phyloP scores from a whole-genome alignment of 1,140 invertebrate genomes.

The Ceratina calcarata region DNA sequence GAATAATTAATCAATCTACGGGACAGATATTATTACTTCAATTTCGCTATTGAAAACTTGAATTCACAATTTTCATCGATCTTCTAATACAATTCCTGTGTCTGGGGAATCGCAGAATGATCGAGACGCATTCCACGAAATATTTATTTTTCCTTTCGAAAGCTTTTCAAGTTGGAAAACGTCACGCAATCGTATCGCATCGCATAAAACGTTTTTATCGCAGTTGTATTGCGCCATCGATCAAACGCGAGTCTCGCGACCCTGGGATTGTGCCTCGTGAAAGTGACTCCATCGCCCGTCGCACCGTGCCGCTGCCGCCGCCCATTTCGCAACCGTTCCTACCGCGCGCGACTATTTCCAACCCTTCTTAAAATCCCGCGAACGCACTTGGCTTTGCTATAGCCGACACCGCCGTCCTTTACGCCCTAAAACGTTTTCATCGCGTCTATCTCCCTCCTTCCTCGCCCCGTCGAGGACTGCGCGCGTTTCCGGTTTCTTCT shows the following conservation, averaged over 20 bases:
- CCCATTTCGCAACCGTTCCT: constrained; percentile 5
- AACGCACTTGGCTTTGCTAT: neutral
- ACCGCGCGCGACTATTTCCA: neutral
- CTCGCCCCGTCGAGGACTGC: neutral
- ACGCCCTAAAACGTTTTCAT: neutral
- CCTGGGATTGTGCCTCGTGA: constrained; percentile 12
- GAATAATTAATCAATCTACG: too few relatives aligned
- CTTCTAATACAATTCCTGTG: too few relatives aligned
- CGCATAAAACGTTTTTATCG: neutral
- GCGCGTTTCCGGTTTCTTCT: constrained; percentile 40
- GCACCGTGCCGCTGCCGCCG: too few relatives aligned
- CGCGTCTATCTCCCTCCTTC: neutral
- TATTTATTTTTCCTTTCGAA: neutral
- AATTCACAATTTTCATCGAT: too few relatives aligned
- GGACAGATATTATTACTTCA: too few relatives aligned
- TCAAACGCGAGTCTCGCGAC: neutral
- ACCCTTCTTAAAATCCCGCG: neutral
- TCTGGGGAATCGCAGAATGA: too few relatives aligned
- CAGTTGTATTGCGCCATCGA: constrained; percentile 10
- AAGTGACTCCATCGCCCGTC: neutral
- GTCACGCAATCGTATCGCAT: neutral
- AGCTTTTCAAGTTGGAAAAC: neutral
- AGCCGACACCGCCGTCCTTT: neutral
- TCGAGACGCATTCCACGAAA: too few relatives aligned
- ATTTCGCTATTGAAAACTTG: too few relatives aligned